These are phyloP conservation scores for Drosophila novamexicana DNA, from an alignment of 1,140 invertebrate species.

Conservation along the genomic window DNA sequence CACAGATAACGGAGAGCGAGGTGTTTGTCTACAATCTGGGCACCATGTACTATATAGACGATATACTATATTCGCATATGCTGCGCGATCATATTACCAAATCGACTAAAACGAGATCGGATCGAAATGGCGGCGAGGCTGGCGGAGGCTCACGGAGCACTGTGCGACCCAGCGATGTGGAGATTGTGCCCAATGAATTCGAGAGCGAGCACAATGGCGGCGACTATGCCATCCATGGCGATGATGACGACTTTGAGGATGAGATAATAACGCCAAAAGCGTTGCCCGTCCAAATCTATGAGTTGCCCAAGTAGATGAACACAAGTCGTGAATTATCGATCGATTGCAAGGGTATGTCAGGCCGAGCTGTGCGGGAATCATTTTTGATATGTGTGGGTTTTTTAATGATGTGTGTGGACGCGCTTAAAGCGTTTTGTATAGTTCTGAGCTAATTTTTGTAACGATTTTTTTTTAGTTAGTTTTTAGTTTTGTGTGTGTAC, in stretches of 20 bases:
- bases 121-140: conserved; percentile 60
- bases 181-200: conserved; percentile 85
- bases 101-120: conserved; percentile 69
- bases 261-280: conserved; percentile 84
- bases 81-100: conserved; percentile 73
- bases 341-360: conserved; percentile 5
- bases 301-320: conserved; percentile 75
- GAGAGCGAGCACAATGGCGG: conserved; percentile 69
- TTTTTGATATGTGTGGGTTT: conserved; percentile 23
- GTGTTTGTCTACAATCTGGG: conserved; percentile 88
- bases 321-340: not conserved
- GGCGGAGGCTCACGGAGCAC: conserved; percentile 65
- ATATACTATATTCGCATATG: conserved; percentile 85
- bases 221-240: conserved; percentile 78
- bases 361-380: conserved; percentile 37
- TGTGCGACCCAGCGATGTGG: conserved; percentile 78
- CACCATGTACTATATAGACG: conserved; percentile 87
- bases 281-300: conserved; percentile 81
- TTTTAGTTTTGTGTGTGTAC: conserved; percentile 64
- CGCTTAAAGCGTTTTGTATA: conserved; percentile 80
- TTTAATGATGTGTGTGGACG: conserved; percentile 47
- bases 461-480: conserved; percentile 68
- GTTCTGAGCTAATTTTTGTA: conserved; percentile 78
- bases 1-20: conserved; percentile 86
- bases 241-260: conserved; percentile 83